Percentiles rank a stretch among this genome's conserved stretches.
phyloP scores from a whole-genome alignment of 2,113 vertebrate species.

The Coryphaenoides rupestris region DNA sequence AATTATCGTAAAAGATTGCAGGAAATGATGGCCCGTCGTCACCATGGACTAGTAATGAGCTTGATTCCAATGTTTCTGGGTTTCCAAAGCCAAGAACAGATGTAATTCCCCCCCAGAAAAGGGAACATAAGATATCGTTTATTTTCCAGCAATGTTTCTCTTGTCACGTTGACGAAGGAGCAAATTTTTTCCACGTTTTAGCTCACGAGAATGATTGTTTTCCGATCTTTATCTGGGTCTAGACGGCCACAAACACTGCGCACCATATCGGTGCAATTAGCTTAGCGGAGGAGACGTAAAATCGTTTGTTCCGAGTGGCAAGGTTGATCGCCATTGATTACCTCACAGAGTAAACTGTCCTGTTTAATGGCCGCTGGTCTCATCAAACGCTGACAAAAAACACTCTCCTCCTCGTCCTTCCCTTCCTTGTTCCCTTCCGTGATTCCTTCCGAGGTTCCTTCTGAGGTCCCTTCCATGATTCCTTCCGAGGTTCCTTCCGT shows the following conservation, averaged over 20 bases:
- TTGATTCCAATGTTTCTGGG: too few species aligned
- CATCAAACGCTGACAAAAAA: constrained; percentile 78
- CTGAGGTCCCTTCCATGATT: too few species aligned
- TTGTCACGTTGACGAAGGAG: constrained; percentile 3
- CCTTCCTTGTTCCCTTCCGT: too few species aligned
- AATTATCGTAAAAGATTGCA: too few species aligned
- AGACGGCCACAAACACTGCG: constrained; percentile 77
- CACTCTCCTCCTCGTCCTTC: constrained; percentile 69
- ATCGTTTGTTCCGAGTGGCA: constrained; percentile 93
- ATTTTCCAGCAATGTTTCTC: not conserved
- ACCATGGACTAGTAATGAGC: too few species aligned
- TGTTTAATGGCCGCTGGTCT: constrained; percentile 94
- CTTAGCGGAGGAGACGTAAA: constrained; percentile 73
- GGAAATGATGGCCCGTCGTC: too few species aligned
- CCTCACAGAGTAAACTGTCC: constrained; percentile 89
- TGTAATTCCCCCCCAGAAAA: too few species aligned
- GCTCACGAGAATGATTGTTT: not conserved
- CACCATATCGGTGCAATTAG: constrained; percentile 76
- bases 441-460: constrained; percentile 60
- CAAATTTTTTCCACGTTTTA: constrained; percentile 15
- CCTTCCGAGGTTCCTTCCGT: too few species aligned
- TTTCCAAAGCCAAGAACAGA: too few species aligned
- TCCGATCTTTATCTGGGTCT: constrained; percentile 63
- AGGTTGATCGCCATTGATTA: constrained; percentile 88
- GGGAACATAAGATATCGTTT: too few species aligned